Evolutionary conservation across 2,797 vertebrate species (phyloP), one percentile per base, ranked within the genome.

Genomic region (Acestrorhynchus altus): DNA sequence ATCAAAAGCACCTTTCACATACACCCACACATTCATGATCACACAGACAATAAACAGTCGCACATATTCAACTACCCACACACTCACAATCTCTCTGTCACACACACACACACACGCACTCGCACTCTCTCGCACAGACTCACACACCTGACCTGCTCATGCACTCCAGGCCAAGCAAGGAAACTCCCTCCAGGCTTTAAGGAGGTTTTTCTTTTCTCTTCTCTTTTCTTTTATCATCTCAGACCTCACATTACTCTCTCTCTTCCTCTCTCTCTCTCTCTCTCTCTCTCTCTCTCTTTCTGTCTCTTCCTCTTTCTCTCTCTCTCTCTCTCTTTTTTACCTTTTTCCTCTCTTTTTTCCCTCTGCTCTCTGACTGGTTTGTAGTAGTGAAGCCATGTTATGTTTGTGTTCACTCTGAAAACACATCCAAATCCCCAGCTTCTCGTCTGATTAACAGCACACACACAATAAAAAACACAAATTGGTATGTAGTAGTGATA

Each of bases 81-180:
- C 74, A 46, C n/a, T 56, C 28, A 60, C 80, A 70, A 68, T 80
- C 72, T 81, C 77, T 77, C 66, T 60, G 47, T 75, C 78, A 39
- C 78, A 70, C 80, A 66, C 81, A 81, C 69, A 60, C 71, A 77
- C 31, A 6, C 31, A 35, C 31, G 6, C 31, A 35, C 31, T 2
- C 31, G 31, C 31, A 35, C 6, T 2, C 31, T 2, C 66, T 73
- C 44, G 75, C 67, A 80, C 72, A 81, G 51, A 82, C 57, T 72
- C 73, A 80, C 77, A 87, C 86, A 89, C 88, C 88, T 90, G 84
- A 90, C 87, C 87, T 87, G 81, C 80, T 70, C 81, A 77, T 87
- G 82, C 82, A 80, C 75, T 72, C 75, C 83, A 85, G 83, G 89
- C 85, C 79, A 86, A 81, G 83, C 80, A 69, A 78, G 82, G 64